Base-by-base conservation (phyloP, 2,888 invertebrate genomes). In the Heteropelma amictum region DNA sequence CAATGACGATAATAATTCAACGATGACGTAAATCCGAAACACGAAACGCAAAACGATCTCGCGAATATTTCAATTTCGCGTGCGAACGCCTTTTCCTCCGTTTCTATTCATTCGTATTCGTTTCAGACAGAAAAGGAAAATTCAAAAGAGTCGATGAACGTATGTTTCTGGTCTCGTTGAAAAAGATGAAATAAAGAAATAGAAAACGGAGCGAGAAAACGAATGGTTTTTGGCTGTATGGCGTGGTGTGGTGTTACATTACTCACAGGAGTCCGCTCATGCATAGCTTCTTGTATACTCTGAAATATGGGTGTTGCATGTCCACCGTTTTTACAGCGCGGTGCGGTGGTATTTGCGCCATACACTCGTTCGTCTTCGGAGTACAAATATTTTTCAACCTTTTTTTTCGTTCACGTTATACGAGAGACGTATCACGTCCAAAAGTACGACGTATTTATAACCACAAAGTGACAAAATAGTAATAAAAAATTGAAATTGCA, bases 221-320 rank as follows among this genome's bases (percentile, higher is more conserved):
- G 56, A 40, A 61, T 60, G 53, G 60, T 58, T 54, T 42, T 53
- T 53, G 35, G 67, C 26, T 40, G 14, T 60, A 12, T 30, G 30
- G 7, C 23, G 45, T 19, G 68, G 68, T 73, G 68, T 63, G 73
- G 68, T 72, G 69, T 76, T 76, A 75, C 80, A 77, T 80, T 78
- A 80, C 76, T 78, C 79, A 78, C 77, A 73, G 53, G 73, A 53
- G 49, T 42, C 67, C 47, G 67, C 68, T 65, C 35, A 33, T 30
- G 60, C 60, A 21, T 23, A 2, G 58, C 53, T 67, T 61, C 72
- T 58, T 56, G 72, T 54, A 65, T 40, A 47, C 54, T 70, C 68
- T 58, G 74, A 78, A 77, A 75, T 80, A 80, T 78, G 65, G 76
- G 70, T 67, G 79, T 77, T 77, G 78, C 80, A 77, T 78, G 78